These are phyloP conservation scores for Acrossocheilus wenchowensis DNA, from an alignment of 2,797 vertebrate genomes.

Conservation along the genomic window DNA sequence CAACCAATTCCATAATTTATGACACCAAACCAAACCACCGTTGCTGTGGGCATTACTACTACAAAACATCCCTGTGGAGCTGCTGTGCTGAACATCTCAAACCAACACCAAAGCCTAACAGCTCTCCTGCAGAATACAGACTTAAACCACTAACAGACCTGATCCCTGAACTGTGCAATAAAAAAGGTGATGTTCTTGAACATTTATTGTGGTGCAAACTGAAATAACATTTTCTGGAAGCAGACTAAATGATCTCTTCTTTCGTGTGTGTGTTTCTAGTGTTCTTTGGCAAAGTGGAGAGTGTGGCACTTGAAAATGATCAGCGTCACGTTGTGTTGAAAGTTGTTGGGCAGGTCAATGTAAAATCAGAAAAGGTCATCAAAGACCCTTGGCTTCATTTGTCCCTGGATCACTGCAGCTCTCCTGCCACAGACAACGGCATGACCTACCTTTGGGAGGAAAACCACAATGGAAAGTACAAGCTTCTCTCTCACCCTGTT, in stretches of 20 bases:
- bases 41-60: constrained; percentile 71
- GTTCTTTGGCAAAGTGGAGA: constrained; percentile 51
- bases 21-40: neutral
- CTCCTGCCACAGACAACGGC: constrained; percentile 16
- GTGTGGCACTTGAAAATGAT: neutral
- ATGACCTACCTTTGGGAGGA: constrained; percentile 49
- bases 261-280: constrained; percentile 43
- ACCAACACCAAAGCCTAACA: neutral
- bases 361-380: neutral
- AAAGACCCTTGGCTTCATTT: neutral
- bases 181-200: constrained; percentile 28
- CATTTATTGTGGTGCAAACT: neutral
- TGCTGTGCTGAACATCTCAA: constrained; percentile 64
- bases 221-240: neutral
- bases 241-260: neutral
- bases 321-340: neutral
- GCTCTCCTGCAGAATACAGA: neutral
- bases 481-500: constrained; percentile 24
- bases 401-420: constrained; percentile 17
- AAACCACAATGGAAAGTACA: rapidly evolving
- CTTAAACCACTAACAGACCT: constrained; percentile 17
- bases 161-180: constrained; percentile 28
- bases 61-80: constrained; percentile 65
- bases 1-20: constrained; percentile 57
- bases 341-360: neutral